phyloP scores from a whole-genome alignment of 2,113 vertebrate species.

The Enhydra lutris region DNA sequence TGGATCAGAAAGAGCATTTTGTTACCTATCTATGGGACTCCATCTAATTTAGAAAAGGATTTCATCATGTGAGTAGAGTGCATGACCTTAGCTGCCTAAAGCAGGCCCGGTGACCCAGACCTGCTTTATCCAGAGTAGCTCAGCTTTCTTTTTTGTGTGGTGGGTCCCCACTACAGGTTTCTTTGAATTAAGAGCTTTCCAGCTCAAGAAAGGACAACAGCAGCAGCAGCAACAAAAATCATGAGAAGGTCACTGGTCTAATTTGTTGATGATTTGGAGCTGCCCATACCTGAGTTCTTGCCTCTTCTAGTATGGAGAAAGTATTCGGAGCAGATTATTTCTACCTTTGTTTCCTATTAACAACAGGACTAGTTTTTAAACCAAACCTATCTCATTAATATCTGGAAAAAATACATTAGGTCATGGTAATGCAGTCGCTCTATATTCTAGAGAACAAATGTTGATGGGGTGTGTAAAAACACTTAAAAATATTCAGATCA shows the following conservation, averaged over 20 bases:
- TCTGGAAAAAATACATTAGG: background rate
- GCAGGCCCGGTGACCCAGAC: background rate
- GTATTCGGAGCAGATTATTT: background rate
- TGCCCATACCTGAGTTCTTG: background rate
- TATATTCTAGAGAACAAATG: background rate
- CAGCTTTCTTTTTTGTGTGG: background rate
- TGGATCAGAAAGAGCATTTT: background rate
- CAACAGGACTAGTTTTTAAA: background rate
- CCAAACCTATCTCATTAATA: background rate
- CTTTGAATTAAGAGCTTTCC: background rate
- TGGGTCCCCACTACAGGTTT: background rate
- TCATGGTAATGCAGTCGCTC: background rate
- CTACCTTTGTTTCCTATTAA: background rate
- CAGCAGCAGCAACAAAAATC: background rate
- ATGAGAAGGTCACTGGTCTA: background rate
- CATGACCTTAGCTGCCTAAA: background rate
- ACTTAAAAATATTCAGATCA: background rate
- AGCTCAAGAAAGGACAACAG: background rate
- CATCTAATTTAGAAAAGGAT: background rate
- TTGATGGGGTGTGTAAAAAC: background rate
- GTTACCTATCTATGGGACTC: background rate
- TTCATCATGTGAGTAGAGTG: background rate
- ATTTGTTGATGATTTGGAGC: conserved; percentile 45
- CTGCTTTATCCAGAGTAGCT: background rate
- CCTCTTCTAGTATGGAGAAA: background rate